These are phyloP conservation scores for Penaeus japonicus DNA, from an alignment of 1,140 invertebrate species.

Conservation along the genomic window DNA sequence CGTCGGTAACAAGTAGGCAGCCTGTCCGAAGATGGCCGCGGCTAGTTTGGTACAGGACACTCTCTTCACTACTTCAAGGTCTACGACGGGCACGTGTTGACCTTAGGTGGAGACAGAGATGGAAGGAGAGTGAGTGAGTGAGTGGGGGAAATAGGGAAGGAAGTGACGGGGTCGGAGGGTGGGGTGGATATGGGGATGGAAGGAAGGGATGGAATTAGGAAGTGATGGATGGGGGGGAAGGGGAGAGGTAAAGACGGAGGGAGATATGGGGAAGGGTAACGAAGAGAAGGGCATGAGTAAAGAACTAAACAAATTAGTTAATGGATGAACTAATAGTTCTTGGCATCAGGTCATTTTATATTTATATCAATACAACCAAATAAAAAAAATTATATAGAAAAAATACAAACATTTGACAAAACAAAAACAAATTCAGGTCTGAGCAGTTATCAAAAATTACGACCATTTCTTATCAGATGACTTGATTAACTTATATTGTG, in stretches of 20 bases:
- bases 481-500: too few relatives aligned
- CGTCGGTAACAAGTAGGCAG: constrained; percentile 15
- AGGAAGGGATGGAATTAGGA: background rate
- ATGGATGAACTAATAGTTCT: too few relatives aligned
- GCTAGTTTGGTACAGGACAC: background rate
- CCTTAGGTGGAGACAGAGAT: background rate
- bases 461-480: background rate
- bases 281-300: too few relatives aligned
- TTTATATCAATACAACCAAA: too few relatives aligned
- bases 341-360: too few relatives aligned
- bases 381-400: too few relatives aligned
- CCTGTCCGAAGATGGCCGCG: background rate
- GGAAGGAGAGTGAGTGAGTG: background rate
- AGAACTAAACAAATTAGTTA: too few relatives aligned
- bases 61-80: constrained; percentile 28
- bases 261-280: too few relatives aligned
- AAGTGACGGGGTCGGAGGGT: too few relatives aligned
- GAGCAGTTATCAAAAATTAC: too few relatives aligned
- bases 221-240: background rate
- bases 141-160: background rate
- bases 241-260: background rate
- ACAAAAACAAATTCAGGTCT: too few relatives aligned
- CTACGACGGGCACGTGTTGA: background rate
- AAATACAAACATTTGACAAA: too few relatives aligned
- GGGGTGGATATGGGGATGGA: background rate